These are phyloP conservation scores for Neoseiulus cucumeris DNA, from an alignment of 1,140 invertebrate species.

Conservation along the genomic window DNA sequence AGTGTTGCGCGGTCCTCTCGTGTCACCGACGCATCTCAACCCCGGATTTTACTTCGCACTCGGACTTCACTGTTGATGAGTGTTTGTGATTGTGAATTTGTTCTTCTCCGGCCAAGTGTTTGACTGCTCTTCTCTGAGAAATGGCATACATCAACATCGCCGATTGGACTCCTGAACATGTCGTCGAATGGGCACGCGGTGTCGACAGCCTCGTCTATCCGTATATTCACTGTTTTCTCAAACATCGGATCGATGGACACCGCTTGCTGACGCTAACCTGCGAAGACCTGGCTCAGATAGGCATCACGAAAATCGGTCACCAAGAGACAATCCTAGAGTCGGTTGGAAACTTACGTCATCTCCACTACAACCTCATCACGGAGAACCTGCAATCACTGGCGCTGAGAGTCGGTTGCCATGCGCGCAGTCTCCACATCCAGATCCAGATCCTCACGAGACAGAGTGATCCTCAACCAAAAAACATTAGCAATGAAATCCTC, in stretches of 20 bases:
- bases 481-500: neutral
- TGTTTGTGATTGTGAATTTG: no score
- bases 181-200: slow-evolving; percentile 76
- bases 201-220: slow-evolving; percentile 54
- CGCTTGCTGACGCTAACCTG: slow-evolving; percentile 57
- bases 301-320: slow-evolving; percentile 62
- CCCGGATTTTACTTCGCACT: no score
- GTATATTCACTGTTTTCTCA: slow-evolving; percentile 58
- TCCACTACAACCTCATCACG: slow-evolving; percentile 69
- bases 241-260: slow-evolving; percentile 56
- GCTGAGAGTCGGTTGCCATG: slow-evolving; percentile 56
- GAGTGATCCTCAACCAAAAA: neutral
- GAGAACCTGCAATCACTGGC: slow-evolving; percentile 75
- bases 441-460: slow-evolving; percentile 22
- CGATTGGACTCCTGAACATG: slow-evolving; percentile 80
- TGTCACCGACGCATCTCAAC: no score
- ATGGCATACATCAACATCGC: slow-evolving; percentile 47
- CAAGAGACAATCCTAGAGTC: slow-evolving; percentile 79
- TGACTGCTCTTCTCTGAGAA: neutral
- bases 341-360: slow-evolving; percentile 62
- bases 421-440: slow-evolving; percentile 53
- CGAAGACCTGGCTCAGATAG: slow-evolving; percentile 64
- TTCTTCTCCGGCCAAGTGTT: no score
- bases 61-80: no score
- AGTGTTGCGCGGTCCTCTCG: no score